phyloP scores from a whole-genome alignment of 2,113 vertebrate genomes.

The Tetrax tetrax region DNA sequence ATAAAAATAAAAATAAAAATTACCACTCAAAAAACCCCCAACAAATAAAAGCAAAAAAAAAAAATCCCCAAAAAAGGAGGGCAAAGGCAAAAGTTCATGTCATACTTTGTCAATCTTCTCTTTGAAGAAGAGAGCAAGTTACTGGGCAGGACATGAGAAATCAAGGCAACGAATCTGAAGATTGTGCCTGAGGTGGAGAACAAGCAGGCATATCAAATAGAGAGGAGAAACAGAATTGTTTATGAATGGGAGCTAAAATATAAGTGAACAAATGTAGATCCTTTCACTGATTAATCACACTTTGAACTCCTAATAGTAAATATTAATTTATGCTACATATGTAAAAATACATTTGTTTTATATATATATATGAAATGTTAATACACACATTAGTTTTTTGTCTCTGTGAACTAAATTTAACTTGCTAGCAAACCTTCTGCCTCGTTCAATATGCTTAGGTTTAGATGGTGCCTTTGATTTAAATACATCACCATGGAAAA shows the following conservation, averaged over 20 bases:
- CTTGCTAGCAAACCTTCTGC: not conserved
- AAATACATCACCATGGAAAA: fast-evolving
- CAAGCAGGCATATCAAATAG: not conserved
- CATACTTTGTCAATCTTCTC: not conserved
- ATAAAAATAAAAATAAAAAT: not conserved
- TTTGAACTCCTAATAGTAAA: not conserved
- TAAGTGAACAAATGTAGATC: not conserved
- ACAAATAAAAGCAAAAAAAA: no score
- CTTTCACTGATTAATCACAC: not conserved
- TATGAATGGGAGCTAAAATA: not conserved
- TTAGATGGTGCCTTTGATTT: not conserved
- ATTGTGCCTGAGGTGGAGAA: not conserved
- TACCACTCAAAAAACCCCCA: no score
- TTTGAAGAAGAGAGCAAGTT: not conserved
- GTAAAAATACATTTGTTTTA: not conserved
- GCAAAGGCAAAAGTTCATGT: not conserved
- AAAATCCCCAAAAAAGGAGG: not conserved
- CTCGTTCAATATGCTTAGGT: not conserved
- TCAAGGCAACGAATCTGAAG: not conserved
- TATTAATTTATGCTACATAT: not conserved
- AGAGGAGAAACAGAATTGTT: not conserved
- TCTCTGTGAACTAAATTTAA: not conserved
- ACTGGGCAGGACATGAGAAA: not conserved
- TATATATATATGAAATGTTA: not conserved
- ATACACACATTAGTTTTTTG: not conserved